Evolutionary conservation across 2,113 vertebrate genomes (phyloP), one percentile per base, ranked within the genome.

Genomic region (Ranitomeya variabilis): DNA sequence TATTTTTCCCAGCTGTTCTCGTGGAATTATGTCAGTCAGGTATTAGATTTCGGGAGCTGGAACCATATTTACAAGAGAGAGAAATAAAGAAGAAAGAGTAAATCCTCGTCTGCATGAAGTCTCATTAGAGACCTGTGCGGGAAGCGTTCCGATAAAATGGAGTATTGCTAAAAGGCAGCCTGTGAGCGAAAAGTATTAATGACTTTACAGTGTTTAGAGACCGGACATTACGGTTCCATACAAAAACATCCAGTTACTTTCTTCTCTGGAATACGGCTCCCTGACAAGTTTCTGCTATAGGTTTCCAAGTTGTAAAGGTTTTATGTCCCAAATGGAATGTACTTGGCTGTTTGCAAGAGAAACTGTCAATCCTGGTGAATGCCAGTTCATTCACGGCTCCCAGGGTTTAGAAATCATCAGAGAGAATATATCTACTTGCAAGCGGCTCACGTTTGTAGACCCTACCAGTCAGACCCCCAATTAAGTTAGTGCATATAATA

Each of bases 11-110:
- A 89, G 81, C 87, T 89, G 87, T 89, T 89, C 80, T 89, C 59
- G n/a, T 89, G 87, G 87, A 89, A 89, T 89, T 78, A 67, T 89
- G 87, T 83, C 87, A 89, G 87, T 60, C 73, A 89, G 87, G 87
- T 89, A 89, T 89, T 84, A 84, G 80, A 84, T 89, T 89, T 89
- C 87, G 67, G 87, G 45, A 31, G 14, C 19, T 84, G 73, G 60
- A 89, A 89, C 81, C 78, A 26, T 84, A 84, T 89, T 89, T 89
- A 89, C 87, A 89, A 89, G 87, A 78, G 45, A 82, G 78, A 84
- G 81, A 83, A 88, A 88, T 88, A 23, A 83, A 74, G 80, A 77
- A 78, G 55, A 77, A 78, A 64, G 37, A 88, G 45, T 84, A 79
- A 85, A 85, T 79, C 87, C n/a, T 54, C 18, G 2, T 83, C 82